A percentile compares a stretch with the other conserved stretches of the same genome.
Evolutionary conservation across 2,888 invertebrate genomes (phyloP).

Genomic region (Apamea sordens): DNA sequence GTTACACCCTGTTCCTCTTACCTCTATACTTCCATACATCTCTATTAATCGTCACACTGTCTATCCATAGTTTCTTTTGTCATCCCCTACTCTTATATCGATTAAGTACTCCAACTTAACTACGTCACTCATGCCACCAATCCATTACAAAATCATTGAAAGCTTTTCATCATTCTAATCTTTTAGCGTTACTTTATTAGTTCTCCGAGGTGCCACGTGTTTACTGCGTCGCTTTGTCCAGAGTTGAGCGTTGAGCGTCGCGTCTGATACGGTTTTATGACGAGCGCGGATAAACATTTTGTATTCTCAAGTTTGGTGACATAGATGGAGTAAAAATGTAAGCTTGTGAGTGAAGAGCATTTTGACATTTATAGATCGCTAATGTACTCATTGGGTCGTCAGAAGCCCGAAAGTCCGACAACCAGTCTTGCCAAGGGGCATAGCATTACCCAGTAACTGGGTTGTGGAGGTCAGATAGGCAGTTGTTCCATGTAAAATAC

Average conservation of each 20-base stretch:
- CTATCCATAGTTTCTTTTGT: neutral
- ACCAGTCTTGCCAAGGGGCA: no score
- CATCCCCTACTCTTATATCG: neutral
- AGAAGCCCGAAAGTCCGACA: neutral
- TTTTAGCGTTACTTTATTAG: constrained; percentile 31
- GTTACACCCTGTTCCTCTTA: no score
- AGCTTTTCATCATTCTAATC: constrained; percentile 1
- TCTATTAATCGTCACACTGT: no score
- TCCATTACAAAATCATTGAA: constrained; percentile 1
- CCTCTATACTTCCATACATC: no score
- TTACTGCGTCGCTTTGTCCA: constrained; percentile 73
- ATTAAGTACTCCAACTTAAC: neutral
- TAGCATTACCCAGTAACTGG: neutral
- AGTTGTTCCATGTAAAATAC: neutral
- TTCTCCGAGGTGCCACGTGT: constrained; percentile 31
- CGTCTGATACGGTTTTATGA: constrained; percentile 77
- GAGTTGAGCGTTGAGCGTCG: constrained; percentile 35
- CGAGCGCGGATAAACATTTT: constrained; percentile 51
- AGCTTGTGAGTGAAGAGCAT: neutral
- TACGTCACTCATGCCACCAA: neutral
- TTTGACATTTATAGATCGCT: neutral
- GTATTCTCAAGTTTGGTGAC: constrained; percentile 7
- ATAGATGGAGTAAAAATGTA: neutral
- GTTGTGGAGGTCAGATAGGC: neutral
- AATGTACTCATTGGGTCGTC: no score